phyloP scores from a whole-genome alignment of 2,888 invertebrate species.

The Drosophila cognata region DNA sequence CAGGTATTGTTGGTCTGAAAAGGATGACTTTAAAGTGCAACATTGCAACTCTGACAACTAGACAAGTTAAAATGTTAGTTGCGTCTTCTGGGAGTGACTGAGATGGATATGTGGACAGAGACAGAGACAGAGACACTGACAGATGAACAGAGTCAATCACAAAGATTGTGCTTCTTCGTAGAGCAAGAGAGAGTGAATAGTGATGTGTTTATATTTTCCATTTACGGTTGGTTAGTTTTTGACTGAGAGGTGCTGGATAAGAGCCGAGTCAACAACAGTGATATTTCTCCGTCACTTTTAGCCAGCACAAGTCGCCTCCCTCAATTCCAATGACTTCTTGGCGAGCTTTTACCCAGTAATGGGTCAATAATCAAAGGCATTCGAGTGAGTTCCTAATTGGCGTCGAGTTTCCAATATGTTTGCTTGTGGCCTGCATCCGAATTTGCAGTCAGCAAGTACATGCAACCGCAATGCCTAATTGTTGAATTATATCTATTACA shows the following conservation, averaged over 20 bases:
- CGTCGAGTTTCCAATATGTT: constrained; percentile 12
- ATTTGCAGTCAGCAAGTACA: background rate
- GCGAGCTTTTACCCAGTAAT: constrained; percentile 7
- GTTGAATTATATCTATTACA: background rate
- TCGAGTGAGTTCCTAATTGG: background rate
- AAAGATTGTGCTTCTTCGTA: background rate
- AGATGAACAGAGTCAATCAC: background rate
- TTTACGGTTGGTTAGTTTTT: background rate
- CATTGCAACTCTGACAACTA: background rate
- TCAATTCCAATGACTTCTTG: background rate
- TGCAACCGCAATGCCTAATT: background rate
- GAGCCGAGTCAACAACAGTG: background rate
- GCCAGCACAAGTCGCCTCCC: background rate
- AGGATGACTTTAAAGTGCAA: background rate
- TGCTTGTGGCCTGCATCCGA: background rate
- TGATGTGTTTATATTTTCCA: background rate
- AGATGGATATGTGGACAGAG: background rate
- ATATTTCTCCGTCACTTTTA: background rate
- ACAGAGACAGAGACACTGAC: background rate
- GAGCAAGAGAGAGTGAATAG: background rate
- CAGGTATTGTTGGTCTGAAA: background rate
- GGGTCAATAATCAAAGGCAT: constrained; percentile 8
- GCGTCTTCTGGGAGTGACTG: background rate
- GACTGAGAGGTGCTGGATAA: background rate
- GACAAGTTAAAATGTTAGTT: background rate